Base-by-base conservation (phyloP, 2,888 invertebrate genomes). In the Apoda limacodes region DNA sequence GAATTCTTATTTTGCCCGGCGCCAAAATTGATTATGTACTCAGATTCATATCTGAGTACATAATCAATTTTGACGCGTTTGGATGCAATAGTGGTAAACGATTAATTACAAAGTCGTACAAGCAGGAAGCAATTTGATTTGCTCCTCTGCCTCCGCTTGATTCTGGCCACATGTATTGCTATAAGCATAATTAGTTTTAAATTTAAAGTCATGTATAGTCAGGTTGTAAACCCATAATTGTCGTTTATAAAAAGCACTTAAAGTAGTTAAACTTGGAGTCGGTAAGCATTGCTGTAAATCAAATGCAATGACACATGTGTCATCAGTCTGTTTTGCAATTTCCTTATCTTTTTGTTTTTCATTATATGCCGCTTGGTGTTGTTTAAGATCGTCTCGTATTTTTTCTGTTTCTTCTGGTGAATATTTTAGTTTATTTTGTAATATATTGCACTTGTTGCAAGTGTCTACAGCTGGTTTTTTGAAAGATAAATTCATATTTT, bases 381-480 rank as follows among this genome's bases (percentile, higher is more conserved):
- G n/a, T n/a, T n/a, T n/a, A n/a, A n/a, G n/a, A n/a, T n/a, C 30
- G 10, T 25, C 12, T 6, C 5, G 13, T 17, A 19, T 34, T 25
- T 22, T 23, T 21, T 13, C 19, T n/a, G n/a, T n/a, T n/a, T n/a
- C n/a, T n/a, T n/a, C n/a, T n/a, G n/a, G n/a, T n/a, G n/a, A 13
- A 22, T 25, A 28, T 25, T 37, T 24, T 12, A 37, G 10, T 24
- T 37, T 34, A 22, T 9, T 26, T 31, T 31, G 24, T 13, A 37
- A 32, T 12, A 29, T 15, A 19, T 32, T 26, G 17, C 37, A 37
- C 24, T 31, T 37, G 13, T 32, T 25, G 15, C 37, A 37, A 13
- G 37, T 37, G 29, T 37, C 34, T 20, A 32, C 12, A 9, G 15
- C 27, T 19, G 37, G 34, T 32, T 34, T 34, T 13, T 37, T 37